Percentiles rank a stretch among this genome's conserved stretches.
phyloP scores from a whole-genome alignment of 2,888 invertebrate genomes.

The Drosophila limbata region DNA sequence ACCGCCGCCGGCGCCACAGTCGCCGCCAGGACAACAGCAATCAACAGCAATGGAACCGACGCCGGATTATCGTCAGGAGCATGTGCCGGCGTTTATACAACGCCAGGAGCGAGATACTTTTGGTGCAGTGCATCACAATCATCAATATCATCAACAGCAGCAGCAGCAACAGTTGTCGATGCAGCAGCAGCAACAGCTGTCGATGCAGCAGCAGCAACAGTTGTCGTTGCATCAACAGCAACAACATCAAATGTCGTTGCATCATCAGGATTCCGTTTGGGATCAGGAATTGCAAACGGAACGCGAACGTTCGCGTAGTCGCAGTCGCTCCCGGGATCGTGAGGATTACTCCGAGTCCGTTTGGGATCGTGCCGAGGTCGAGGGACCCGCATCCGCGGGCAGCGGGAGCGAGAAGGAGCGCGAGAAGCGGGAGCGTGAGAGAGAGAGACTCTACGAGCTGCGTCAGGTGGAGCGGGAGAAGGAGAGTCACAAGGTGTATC shows the following conservation, averaged over 20 bases:
- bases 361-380: slow-evolving; percentile 85
- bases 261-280: slow-evolving; percentile 55
- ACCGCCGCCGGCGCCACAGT: slow-evolving; percentile 89
- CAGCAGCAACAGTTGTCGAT: slow-evolving; percentile 30
- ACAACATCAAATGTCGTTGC: slow-evolving; percentile 26
- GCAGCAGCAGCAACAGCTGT: slow-evolving; percentile 38
- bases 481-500: slow-evolving; percentile 85
- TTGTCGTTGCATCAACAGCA: slow-evolving; percentile 34
- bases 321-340: slow-evolving; percentile 84
- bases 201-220: slow-evolving; percentile 36
- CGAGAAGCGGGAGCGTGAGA: slow-evolving; percentile 85
- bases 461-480: slow-evolving; percentile 85
- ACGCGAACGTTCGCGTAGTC: slow-evolving; percentile 84
- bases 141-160: slow-evolving; percentile 32
- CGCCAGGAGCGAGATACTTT: slow-evolving; percentile 91
- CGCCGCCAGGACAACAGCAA: slow-evolving; percentile 84
- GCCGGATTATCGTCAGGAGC: slow-evolving; percentile 79
- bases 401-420: slow-evolving; percentile 85
- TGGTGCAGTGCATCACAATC: slow-evolving; percentile 89
- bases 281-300: slow-evolving; percentile 83
- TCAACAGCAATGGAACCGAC: slow-evolving; percentile 46
- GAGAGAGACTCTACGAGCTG: slow-evolving; percentile 85
- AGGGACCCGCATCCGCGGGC: slow-evolving; percentile 84
- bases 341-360: slow-evolving; percentile 85
- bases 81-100: slow-evolving; percentile 88